Conservation (phyloP, 2,113 vertebrate genomes). For the Gymnobelideus leadbeateri region DNA sequence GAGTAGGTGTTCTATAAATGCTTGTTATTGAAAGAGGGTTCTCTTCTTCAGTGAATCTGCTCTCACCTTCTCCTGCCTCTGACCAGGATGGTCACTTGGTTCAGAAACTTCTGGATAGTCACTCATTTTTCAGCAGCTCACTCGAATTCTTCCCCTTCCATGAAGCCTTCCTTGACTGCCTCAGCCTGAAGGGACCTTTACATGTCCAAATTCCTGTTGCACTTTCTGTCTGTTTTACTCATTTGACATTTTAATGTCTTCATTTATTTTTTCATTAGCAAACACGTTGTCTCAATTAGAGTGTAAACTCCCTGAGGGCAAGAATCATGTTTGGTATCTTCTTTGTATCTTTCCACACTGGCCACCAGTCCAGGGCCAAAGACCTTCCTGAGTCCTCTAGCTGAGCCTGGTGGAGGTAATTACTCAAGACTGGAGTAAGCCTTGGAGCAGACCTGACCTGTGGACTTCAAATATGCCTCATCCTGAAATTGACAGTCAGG, state of each 20-base stretch:
- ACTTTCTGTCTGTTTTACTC: neutral
- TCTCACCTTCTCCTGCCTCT: neutral
- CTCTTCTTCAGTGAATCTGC: neutral
- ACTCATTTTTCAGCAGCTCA: neutral
- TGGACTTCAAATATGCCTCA: neutral
- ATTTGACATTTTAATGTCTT: neutral
- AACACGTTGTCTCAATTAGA: neutral
- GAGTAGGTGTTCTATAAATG: neutral
- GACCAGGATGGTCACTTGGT: neutral
- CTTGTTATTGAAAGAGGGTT: neutral
- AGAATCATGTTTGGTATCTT: neutral
- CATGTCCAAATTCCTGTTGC: neutral
- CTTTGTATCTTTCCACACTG: neutral
- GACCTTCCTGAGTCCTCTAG: neutral
- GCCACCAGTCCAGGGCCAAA: neutral
- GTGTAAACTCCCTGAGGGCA: neutral
- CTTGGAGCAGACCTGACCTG: neutral
- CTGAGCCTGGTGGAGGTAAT: neutral
- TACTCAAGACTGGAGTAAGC: neutral
- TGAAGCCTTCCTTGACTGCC: neutral
- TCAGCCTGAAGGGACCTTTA: neutral
- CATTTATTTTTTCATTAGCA: neutral
- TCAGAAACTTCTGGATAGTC: neutral
- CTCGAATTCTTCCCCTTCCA: neutral
- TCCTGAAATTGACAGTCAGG: neutral